Conservation (phyloP, 1,140 invertebrate species). For the Caenorhabditis latens region DNA sequence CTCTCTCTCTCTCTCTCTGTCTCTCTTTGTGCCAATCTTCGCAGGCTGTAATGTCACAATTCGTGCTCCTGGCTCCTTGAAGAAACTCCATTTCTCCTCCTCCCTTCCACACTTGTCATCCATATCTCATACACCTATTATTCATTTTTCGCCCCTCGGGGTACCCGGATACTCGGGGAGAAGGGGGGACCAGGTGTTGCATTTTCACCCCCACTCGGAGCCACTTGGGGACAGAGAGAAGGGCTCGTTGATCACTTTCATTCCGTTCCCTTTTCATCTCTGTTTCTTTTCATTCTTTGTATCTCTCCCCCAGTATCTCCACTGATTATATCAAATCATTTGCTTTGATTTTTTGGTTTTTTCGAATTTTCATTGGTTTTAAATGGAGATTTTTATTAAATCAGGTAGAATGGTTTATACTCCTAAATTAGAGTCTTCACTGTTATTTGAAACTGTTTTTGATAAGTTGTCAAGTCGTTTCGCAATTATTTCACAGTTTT, state of each 20-base stretch:
- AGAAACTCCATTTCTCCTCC: not conserved
- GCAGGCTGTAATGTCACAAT: constrained; percentile 13
- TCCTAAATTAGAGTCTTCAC: too few relatives aligned
- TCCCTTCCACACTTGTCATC: constrained; percentile 25
- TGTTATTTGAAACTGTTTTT: too few relatives aligned
- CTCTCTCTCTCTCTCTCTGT: too few relatives aligned
- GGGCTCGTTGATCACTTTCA: constrained; percentile 30
- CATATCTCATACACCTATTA: constrained; percentile 53
- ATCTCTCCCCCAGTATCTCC: too few relatives aligned
- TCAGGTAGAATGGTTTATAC: too few relatives aligned
- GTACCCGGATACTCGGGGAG: not conserved
- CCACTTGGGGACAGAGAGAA: not conserved
- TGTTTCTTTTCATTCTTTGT: not conserved
- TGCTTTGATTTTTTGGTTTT: too few relatives aligned
- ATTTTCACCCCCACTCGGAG: not conserved
- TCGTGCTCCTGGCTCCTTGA: not conserved
- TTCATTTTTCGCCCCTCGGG: constrained; percentile 25
- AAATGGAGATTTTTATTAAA: too few relatives aligned
- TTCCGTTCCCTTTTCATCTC: constrained; percentile 8
- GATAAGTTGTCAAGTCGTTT: too few relatives aligned
- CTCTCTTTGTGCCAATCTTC: too few relatives aligned
- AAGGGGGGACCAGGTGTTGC: constrained; percentile 19
- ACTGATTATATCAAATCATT: not conserved
- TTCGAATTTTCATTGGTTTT: too few relatives aligned
- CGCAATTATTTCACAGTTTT: too few relatives aligned